These are phyloP conservation scores for Amblyopsis rosae DNA, from an alignment of 2,113 vertebrate genomes.

Conservation along the genomic window DNA sequence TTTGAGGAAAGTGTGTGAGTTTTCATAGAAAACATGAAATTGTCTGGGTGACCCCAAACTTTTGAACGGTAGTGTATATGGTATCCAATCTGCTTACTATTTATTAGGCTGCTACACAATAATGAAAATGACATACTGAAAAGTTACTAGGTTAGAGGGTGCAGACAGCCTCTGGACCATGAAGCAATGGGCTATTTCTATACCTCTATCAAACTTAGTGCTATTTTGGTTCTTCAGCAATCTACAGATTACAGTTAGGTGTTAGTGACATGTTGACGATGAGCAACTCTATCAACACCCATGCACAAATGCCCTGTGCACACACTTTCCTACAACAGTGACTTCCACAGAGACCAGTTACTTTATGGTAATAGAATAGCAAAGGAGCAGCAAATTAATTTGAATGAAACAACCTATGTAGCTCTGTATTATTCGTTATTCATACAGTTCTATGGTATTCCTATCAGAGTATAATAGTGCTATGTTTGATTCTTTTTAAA, in stretches of 20 bases:
- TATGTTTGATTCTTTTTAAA: too few species aligned
- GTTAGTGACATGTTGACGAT: conserved; percentile 53
- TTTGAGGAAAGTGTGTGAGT: too few species aligned
- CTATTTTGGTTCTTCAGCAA: conserved; percentile 72
- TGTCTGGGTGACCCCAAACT: too few species aligned
- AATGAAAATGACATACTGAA: not conserved
- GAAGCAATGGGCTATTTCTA: conserved; percentile 67
- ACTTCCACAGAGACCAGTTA: conserved; percentile 12
- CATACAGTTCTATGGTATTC: too few species aligned
- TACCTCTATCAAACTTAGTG: conserved; percentile 63
- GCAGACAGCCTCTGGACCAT: conserved; percentile 16
- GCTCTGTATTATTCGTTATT: too few species aligned
- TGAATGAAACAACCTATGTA: not conserved
- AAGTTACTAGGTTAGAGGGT: not conserved
- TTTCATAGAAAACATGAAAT: too few species aligned
- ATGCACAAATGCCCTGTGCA: not conserved
- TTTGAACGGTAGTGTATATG: too few species aligned
- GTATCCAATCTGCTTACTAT: too few species aligned
- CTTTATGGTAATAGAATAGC: conserved; percentile 36
- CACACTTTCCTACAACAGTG: not conserved
- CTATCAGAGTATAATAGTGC: too few species aligned
- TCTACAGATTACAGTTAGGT: conserved; percentile 68
- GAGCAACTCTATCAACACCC: conserved; percentile 36
- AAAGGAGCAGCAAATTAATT: not conserved
- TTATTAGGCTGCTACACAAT: not conserved